Evolutionary conservation across 23 tunicate genomes (phyloP), one percentile per base, ranked within the genome.

Genomic region (Diplosoma virens): DNA sequence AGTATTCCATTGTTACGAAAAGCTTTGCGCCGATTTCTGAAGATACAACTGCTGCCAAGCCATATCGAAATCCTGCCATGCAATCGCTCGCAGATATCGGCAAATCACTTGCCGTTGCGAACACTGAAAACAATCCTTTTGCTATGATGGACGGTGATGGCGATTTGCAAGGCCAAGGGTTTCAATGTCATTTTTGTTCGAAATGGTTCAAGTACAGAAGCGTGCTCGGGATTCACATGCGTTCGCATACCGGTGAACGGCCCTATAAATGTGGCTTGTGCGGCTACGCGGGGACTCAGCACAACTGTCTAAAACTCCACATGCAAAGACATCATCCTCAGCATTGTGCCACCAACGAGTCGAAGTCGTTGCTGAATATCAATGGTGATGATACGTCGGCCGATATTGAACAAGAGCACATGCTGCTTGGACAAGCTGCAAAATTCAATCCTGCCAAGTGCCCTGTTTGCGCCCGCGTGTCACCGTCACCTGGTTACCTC

Each of bases 401-500:
- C 21, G 78, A 72, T 48, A 25, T 72, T 7, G 78, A 47, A 72
- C 78, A 72, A 48, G 78, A 72, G 36, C 78, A 72, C 61, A 47
- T 72, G 78, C 61, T 72, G 36, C 61, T 71, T 26, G 70, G 45
- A 5, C 74, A 64, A 67, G 82, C 89, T 54, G 78, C 82, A 20
- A 86, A 86, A 27, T 90, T 76, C 66, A 47, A 75, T 20, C 97
- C 91, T 5, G 97, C 85, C 32, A 67, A 48, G 27, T 92, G 97
- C 52, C 97, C 97, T 25, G 70, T 92, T 28, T 92, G 97, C 48
- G 84, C 79, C 47, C 70, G 97, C 21, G 80, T 81, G 33, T 92
- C 97, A 30, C 97, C 97, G 2, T 92, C 97, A 0, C 92, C 84
- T 36, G 97, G 97, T 0, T 92, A 92, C 58, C 83, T 92, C 0